Percentiles rank a stretch among this genome's conserved stretches.
Conservation (phyloP, 2,113 vertebrate species). For the Apeltes quadracus region DNA sequence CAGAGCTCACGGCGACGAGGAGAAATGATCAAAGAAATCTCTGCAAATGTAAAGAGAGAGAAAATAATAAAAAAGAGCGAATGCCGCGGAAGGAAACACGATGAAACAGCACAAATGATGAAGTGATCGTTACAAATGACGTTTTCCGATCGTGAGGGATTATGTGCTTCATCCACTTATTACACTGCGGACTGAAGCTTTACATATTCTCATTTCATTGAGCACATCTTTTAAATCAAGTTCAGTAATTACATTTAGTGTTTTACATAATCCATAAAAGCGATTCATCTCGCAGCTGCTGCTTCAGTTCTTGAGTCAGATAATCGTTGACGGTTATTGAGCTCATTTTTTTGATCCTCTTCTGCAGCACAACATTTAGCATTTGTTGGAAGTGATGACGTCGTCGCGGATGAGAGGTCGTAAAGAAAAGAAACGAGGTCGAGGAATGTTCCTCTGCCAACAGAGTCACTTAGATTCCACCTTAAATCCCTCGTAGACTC, state of each 20-base stretch:
- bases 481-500: constrained; percentile 47
- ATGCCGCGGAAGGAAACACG: background rate
- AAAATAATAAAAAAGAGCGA: no score
- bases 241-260: constrained; percentile 24
- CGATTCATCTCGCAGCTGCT: constrained; percentile 27
- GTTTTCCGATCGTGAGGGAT: no score
- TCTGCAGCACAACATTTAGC: background rate
- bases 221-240: background rate
- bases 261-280: constrained; percentile 49
- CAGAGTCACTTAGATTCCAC: constrained; percentile 64
- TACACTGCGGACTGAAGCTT: constrained; percentile 3
- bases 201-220: constrained; percentile 9
- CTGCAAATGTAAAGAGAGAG: background rate
- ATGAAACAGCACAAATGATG: no score
- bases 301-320: constrained; percentile 20
- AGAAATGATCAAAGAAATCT: background rate
- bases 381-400: background rate
- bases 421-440: background rate
- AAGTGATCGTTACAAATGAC: no score
- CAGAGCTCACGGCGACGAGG: no score
- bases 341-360: background rate
- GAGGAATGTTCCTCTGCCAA: constrained; percentile 27
- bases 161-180: constrained; percentile 1
- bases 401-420: background rate
- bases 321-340: constrained; percentile 13